A percentile compares a stretch with the other conserved stretches of the same genome.
Conservation (phyloP, 2,888 invertebrate genomes). For the Conomelus anceps region DNA sequence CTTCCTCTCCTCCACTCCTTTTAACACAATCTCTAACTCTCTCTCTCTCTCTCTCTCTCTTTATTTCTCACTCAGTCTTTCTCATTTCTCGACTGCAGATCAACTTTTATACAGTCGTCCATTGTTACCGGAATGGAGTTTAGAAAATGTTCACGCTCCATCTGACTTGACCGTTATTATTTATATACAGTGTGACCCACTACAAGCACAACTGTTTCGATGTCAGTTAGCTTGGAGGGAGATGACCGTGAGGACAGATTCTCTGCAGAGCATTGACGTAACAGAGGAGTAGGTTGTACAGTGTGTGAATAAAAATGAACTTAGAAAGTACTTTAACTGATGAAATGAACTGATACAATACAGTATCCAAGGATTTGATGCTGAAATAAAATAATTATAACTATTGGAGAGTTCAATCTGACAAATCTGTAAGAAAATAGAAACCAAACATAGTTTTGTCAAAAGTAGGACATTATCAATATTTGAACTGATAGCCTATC, state of each 20-base stretch:
- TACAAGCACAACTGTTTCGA: no score
- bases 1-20: not conserved
- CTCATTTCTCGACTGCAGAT: not conserved
- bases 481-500: no score
- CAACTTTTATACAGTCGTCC: not conserved
- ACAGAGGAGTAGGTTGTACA: no score
- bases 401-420: no score
- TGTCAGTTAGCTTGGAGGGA: not conserved
- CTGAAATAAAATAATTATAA: no score
- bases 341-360: no score
- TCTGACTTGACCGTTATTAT: not conserved
- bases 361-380: no score
- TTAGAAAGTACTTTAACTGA: no score
- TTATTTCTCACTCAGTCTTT: not conserved
- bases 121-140: not conserved
- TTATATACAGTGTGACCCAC: not conserved
- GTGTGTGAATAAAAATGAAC: no score
- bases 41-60: not conserved
- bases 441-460: no score
- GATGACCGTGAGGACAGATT: not conserved
- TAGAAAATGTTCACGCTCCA: not conserved
- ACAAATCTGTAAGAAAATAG: no score
- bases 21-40: not conserved
- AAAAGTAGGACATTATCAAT: no score
- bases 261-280: not conserved